Base-by-base conservation (phyloP, 2,797 vertebrate species). In the Momotus momota region DNA sequence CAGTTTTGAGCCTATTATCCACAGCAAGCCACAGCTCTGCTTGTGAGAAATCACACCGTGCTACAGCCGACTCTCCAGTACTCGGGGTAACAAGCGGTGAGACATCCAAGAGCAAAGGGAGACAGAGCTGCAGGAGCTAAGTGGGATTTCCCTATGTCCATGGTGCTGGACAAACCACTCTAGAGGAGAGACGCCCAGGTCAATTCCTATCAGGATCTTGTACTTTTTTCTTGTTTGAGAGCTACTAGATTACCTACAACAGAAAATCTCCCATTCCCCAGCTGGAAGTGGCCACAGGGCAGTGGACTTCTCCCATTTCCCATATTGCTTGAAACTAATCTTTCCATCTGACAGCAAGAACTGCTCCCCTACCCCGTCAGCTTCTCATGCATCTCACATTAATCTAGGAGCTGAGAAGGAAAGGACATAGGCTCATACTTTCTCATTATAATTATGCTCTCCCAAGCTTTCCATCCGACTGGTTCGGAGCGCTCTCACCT, bases 401-500 rank as follows among this genome's bases (percentile, higher is more conserved):
- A 14, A 46, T 4, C 38, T 27, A 38, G 54, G 46, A 88, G 46
- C 38, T 31, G 45, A 86, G 52, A n/a, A 70, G n/a, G 26, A 65
- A 69, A 86, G n/a, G 26, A 35, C 13, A 7, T 2, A 5, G 54
- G 21, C 43, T 65, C 54, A 27, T 35, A 10, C 35, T 25, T 78
- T 72, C 23, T 54, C 13, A 5, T 22, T 35, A 65, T 25, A 31
- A 17, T 57, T 18, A 51, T 2, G 4, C 12, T 5, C 29, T 72
- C 35, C 18, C 60, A 57, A 86, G 43, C 49, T 70, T 91, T 27
- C 13, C 2, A 0, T 11, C 23, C 25, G 7, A 23, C 21, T 35
- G 33, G 12, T 81, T 64, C 60, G 49, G 23, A 11, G 41, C 61
- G 54, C 7, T 70, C 97, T 97, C 97, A 99, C 99, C 99, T 99